A percentile compares a stretch with the other conserved stretches of the same genome.
Evolutionary conservation across 2,797 vertebrate species (phyloP).

Genomic region (Pseudochromis fuscus): DNA sequence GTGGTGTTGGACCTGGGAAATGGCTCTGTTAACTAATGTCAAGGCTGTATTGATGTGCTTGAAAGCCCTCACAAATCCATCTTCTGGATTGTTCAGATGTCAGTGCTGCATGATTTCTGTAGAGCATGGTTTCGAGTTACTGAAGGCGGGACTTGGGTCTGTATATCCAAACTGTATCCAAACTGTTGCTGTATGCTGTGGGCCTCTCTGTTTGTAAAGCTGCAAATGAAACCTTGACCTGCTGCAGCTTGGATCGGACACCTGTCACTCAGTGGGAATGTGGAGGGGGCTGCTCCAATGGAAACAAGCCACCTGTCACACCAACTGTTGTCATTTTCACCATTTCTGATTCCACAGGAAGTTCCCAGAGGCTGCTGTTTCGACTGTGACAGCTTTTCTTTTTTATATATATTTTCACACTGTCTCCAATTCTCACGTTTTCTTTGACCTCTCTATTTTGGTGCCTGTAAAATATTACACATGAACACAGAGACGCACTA

Average conservation of each 20-base stretch:
- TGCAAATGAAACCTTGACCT: slow-evolving; percentile 60
- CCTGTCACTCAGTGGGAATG: slow-evolving; percentile 67
- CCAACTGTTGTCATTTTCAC: slow-evolving; percentile 69
- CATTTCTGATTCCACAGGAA: slow-evolving; percentile 78
- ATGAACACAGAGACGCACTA: slow-evolving; percentile 2
- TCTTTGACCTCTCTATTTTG: slow-evolving; percentile 20
- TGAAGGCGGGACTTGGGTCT: slow-evolving; percentile 52
- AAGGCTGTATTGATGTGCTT: slow-evolving; percentile 80
- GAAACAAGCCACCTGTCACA: slow-evolving; percentile 62
- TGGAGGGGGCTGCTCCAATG: slow-evolving; percentile 45
- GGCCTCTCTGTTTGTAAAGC: slow-evolving; percentile 56
- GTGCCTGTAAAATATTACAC: slow-evolving; percentile 7
- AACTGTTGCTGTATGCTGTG: slow-evolving; percentile 52
- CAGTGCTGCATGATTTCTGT: slow-evolving; percentile 79
- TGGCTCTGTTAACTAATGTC: slow-evolving; percentile 59
- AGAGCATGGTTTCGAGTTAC: slow-evolving; percentile 78
- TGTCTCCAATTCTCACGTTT: slow-evolving; percentile 29
- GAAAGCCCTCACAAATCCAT: slow-evolving; percentile 76
- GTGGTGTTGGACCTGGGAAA: slow-evolving; percentile 68
- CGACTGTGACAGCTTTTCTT: slow-evolving; percentile 28
- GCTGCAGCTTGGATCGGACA: slow-evolving; percentile 34
- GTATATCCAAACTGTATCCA: slow-evolving; percentile 38
- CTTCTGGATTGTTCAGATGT: slow-evolving; percentile 73
- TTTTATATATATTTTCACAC: slow-evolving; percentile 21
- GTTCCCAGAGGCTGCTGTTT: slow-evolving; percentile 47